Evolutionary conservation across 2,797 vertebrate species (phyloP).

Genomic region (Lates japonicus): DNA sequence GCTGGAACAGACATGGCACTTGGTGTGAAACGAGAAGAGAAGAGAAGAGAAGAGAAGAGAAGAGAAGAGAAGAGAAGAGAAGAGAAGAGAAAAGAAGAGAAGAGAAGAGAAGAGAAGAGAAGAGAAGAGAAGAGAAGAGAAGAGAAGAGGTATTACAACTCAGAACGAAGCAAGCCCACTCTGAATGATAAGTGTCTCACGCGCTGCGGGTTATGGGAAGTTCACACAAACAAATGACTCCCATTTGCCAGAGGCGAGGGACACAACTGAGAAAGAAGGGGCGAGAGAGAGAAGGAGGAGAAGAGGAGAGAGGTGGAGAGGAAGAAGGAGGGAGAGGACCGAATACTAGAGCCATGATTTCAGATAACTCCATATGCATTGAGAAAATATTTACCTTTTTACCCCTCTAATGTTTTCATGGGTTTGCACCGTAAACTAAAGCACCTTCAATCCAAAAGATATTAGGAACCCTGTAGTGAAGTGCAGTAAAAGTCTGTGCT

Average conservation of each 20-base stretch:
- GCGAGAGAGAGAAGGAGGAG: conserved; percentile 55
- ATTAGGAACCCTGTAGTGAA: conserved; percentile 72
- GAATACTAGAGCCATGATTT: conserved; percentile 73
- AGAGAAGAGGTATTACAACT: conserved; percentile 75
- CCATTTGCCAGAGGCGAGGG: conserved; percentile 90
- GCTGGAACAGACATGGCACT: conserved; percentile 47
- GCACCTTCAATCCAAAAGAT: conserved; percentile 71
- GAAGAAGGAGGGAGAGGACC: conserved; percentile 46
- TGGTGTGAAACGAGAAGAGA: conserved; percentile 30
- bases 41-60: conserved; percentile 33
- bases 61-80: conserved; percentile 35
- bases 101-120: conserved; percentile 33
- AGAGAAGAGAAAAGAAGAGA: conserved; percentile 48
- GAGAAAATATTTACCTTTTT: conserved; percentile 74
- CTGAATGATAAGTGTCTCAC: conserved; percentile 89
- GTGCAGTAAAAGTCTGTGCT: conserved; percentile 58
- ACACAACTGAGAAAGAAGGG: conserved; percentile 82
- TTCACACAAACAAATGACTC: conserved; percentile 90
- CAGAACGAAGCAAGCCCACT: conserved; percentile 79
- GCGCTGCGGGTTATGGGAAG: conserved; percentile 87
- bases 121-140: conserved; percentile 35
- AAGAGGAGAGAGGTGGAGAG: conserved; percentile 26
- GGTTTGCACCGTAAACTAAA: conserved; percentile 62
- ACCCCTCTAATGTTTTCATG: conserved; percentile 66
- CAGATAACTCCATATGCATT: conserved; percentile 80